These are phyloP conservation scores for Megalops atlanticus DNA, from an alignment of 2,113 vertebrate species.

Conservation along the genomic window DNA sequence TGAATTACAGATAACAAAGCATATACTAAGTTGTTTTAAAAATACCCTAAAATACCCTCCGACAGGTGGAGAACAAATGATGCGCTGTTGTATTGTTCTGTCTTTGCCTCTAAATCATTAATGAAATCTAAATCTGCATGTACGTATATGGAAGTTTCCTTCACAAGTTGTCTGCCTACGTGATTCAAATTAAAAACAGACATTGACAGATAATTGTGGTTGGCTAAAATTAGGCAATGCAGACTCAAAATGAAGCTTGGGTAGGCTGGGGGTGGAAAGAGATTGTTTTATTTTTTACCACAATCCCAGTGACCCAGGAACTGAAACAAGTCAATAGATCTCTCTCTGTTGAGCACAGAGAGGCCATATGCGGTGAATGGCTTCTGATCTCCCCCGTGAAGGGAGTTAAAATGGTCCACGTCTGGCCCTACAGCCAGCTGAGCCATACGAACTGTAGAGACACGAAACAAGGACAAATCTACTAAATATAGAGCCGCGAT, in stretches of 20 bases:
- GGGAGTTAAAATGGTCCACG: slow-evolving; percentile 38
- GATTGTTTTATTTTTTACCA: not conserved
- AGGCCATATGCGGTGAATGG: slow-evolving; percentile 40
- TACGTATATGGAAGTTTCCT: not conserved
- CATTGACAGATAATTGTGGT: not conserved
- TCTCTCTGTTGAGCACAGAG: slow-evolving; percentile 14
- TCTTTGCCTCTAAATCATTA: not conserved
- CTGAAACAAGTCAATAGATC: slow-evolving; percentile 52
- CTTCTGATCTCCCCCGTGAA: slow-evolving; percentile 46
- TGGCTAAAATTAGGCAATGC: too few relatives aligned
- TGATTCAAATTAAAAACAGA: not conserved
- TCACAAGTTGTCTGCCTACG: not conserved
- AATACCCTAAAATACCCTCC: too few relatives aligned
- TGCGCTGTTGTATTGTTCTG: too few relatives aligned
- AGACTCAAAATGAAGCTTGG: not conserved
- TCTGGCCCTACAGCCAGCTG: slow-evolving; percentile 42
- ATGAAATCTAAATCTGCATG: not conserved
- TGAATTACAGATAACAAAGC: too few relatives aligned
- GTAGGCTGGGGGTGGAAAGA: too few relatives aligned
- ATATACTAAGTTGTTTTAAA: too few relatives aligned
- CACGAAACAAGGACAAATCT: slow-evolving; percentile 50
- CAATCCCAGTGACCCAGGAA: not conserved
- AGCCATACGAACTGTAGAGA: slow-evolving; percentile 48
- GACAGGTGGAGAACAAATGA: not conserved
- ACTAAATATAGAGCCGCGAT: slow-evolving; percentile 55